These are phyloP conservation scores for Phengaris alcon DNA, from an alignment of 2,888 invertebrate genomes.

Conservation along the genomic window DNA sequence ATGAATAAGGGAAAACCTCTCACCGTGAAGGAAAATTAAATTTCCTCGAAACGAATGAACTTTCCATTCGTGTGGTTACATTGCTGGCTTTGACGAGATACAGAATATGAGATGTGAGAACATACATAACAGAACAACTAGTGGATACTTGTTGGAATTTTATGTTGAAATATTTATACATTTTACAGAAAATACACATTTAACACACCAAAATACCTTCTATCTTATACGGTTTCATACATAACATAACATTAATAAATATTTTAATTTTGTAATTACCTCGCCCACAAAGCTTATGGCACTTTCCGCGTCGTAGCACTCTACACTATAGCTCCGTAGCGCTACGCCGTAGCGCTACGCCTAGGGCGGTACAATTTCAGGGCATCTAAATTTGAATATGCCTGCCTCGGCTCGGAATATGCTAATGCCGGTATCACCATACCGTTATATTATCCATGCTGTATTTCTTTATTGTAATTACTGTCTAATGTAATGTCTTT, in stretches of 20 bases:
- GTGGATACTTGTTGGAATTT: too few species aligned
- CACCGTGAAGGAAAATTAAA: constrained; percentile 30
- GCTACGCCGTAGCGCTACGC: neutral
- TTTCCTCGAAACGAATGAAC: constrained; percentile 27
- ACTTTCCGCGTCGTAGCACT: neutral
- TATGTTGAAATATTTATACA: too few species aligned
- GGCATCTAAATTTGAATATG: constrained; percentile 14
- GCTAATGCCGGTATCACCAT: constrained; percentile 11
- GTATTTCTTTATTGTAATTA: constrained; percentile 17
- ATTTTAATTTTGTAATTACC: neutral
- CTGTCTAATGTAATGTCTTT: constrained; percentile 20
- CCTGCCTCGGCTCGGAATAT: neutral
- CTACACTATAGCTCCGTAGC: neutral
- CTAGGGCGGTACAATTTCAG: constrained; percentile 5
- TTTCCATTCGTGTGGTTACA: constrained; percentile 23
- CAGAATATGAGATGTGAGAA: neutral
- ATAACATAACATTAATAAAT: neutral
- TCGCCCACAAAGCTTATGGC: neutral
- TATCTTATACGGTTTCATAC: too few species aligned
- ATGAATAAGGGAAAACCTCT: constrained; percentile 5
- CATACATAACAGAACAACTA: too few species aligned
- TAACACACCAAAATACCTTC: too few species aligned
- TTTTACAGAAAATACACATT: too few species aligned
- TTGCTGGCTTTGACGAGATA: constrained; percentile 8
- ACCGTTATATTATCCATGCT: constrained; percentile 1